Conservation (phyloP, 2,797 vertebrate species). For the Phylloscopus collybita region DNA sequence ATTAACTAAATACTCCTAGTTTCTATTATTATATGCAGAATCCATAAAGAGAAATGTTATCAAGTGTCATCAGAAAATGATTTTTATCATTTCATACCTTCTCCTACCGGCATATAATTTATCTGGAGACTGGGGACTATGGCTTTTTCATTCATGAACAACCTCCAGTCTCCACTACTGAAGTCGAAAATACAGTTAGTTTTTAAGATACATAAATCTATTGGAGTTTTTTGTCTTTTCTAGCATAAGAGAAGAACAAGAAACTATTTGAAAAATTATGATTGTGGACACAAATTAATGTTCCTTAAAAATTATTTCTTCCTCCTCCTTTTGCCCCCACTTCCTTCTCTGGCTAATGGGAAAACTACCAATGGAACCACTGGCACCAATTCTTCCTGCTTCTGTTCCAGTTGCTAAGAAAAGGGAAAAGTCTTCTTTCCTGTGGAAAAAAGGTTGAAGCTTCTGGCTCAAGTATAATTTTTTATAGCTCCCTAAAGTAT, state of each 20-base stretch:
- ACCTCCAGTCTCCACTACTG: neutral
- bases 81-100: neutral
- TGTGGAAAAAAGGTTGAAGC: neutral
- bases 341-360: neutral
- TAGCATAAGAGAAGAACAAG: neutral
- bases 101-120: neutral
- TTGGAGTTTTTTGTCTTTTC: neutral
- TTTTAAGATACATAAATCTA: neutral
- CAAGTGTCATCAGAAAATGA: neutral
- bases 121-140: neutral
- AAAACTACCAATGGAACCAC: neutral
- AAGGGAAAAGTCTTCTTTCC: slow-evolving; percentile 14
- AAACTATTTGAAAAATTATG: neutral
- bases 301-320: neutral
- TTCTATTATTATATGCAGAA: neutral
- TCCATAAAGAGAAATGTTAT: neutral
- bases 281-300: neutral
- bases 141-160: neutral
- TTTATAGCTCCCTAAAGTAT: neutral
- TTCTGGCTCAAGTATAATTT: neutral
- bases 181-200: neutral
- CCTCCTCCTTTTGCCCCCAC: neutral
- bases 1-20: neutral
- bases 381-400: neutral
- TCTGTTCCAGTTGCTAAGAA: neutral